Conservation (phyloP, 2,797 vertebrate genomes). For the Kryptolebias ocellatus region DNA sequence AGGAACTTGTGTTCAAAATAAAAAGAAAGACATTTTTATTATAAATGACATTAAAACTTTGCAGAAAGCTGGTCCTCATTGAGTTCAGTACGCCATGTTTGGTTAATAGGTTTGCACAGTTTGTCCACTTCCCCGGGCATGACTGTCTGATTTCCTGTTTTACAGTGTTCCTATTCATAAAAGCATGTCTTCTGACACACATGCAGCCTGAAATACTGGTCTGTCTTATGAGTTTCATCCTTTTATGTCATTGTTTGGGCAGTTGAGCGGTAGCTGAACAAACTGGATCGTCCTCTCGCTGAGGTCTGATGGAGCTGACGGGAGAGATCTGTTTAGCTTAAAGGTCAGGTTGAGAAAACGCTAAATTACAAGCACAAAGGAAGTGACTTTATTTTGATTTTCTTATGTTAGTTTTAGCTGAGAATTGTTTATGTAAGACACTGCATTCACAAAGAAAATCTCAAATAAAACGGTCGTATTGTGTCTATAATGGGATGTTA, state of each 20-base stretch:
- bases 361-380: background rate
- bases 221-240: conserved; percentile 44
- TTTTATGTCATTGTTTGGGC: conserved; percentile 52
- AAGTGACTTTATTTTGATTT: background rate
- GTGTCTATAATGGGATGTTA: background rate
- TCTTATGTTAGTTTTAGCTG: background rate
- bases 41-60: background rate
- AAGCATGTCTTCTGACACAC: conserved; percentile 31
- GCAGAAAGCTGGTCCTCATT: background rate
- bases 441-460: background rate
- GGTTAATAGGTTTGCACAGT: conserved; percentile 13
- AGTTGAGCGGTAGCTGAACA: conserved; percentile 10
- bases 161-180: conserved; percentile 46
- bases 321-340: conserved; percentile 7
- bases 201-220: conserved; percentile 64
- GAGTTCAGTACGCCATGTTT: background rate
- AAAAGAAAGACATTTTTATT: background rate
- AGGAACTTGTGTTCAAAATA: conserved; percentile 28
- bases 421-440: conserved; percentile 7
- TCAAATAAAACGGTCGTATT: conserved; percentile 11
- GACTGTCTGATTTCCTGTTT: conserved; percentile 62
- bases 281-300: conserved; percentile 27
- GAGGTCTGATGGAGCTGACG: conserved; percentile 23
- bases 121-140: conserved; percentile 35
- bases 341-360: background rate